Conservation (phyloP, 2,113 vertebrate species). For the Dolichallabes microphthalmus region DNA sequence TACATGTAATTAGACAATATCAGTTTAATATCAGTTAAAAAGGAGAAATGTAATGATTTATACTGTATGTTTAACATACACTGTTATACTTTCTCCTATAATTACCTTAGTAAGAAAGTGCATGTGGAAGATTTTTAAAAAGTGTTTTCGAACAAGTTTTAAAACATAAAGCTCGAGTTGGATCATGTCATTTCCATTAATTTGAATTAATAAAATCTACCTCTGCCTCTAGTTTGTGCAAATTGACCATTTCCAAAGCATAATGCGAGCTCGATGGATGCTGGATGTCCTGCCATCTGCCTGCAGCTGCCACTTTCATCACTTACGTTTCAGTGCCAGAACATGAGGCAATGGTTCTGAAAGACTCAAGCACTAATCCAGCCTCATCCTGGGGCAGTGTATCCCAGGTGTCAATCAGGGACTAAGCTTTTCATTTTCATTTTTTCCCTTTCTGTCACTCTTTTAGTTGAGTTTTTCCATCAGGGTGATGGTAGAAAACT, state of each 20-base stretch:
- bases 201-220: too few relatives aligned
- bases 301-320: conserved; percentile 43
- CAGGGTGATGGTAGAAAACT: neutral
- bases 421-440: conserved; percentile 21
- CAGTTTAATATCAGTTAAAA: too few relatives aligned
- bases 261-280: conserved; percentile 13
- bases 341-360: conserved; percentile 28
- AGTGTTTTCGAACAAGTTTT: too few relatives aligned
- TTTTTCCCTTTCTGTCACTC: neutral
- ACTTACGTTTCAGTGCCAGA: conserved; percentile 28
- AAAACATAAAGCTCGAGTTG: too few relatives aligned
- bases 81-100: too few relatives aligned
- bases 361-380: conserved; percentile 40
- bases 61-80: too few relatives aligned
- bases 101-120: too few relatives aligned
- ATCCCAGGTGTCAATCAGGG: conserved; percentile 44
- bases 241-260: conserved; percentile 34
- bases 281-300: conserved; percentile 10
- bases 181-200: too few relatives aligned
- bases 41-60: too few relatives aligned
- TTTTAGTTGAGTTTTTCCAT: neutral
- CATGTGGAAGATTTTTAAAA: too few relatives aligned
- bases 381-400: conserved; percentile 39
- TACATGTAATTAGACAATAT: too few relatives aligned
- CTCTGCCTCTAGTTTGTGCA: neutral